These are phyloP conservation scores for Lithosia quadra DNA, from an alignment of 2,888 invertebrate species.

Conservation along the genomic window DNA sequence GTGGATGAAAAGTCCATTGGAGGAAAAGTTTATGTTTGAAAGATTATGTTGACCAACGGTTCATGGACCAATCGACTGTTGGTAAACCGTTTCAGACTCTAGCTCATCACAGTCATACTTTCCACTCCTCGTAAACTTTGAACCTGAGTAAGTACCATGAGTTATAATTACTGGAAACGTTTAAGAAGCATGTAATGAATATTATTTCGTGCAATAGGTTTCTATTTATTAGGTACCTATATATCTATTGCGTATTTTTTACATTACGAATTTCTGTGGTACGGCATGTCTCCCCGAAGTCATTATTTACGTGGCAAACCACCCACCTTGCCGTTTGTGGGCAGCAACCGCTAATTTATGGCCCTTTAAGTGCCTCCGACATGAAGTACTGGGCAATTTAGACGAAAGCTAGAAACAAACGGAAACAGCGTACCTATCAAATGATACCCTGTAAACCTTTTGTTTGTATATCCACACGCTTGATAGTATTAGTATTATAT, in stretches of 20 bases:
- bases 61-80: too few species aligned
- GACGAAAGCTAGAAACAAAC: slow-evolving; percentile 70
- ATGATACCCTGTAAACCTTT: slow-evolving; percentile 31
- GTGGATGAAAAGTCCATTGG: too few species aligned
- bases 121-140: not conserved
- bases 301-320: slow-evolving; percentile 80
- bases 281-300: slow-evolving; percentile 69
- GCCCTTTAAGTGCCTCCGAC: slow-evolving; percentile 80
- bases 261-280: slow-evolving; percentile 65
- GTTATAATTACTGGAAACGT: slow-evolving; percentile 36
- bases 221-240: not conserved
- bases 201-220: slow-evolving; percentile 29
- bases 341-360: slow-evolving; percentile 82
- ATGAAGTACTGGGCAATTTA: slow-evolving; percentile 69
- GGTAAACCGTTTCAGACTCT: too few species aligned
- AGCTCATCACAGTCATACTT: too few species aligned
- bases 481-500: not conserved
- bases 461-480: slow-evolving; percentile 16
- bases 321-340: slow-evolving; percentile 82
- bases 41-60: too few species aligned
- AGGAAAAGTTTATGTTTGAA: too few species aligned
- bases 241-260: slow-evolving; percentile 62
- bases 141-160: not conserved
- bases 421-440: slow-evolving; percentile 40
- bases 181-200: slow-evolving; percentile 29